Evolutionary conservation across 2,113 vertebrate genomes (phyloP), one percentile per base, ranked within the genome.

Genomic region (Chunga burmeisteri): DNA sequence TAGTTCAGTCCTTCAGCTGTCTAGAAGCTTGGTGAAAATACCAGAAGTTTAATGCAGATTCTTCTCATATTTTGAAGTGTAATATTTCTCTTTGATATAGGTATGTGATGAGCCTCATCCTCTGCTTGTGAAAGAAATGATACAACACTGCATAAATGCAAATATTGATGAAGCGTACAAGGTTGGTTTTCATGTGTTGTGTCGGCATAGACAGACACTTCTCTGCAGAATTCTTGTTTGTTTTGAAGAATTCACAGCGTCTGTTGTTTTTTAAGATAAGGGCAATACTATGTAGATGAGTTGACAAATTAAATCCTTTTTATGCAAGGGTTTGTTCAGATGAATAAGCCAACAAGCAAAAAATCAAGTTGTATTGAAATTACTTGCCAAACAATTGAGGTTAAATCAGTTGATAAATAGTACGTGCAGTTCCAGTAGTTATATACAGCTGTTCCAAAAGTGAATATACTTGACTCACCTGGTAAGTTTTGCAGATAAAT

Each of bases 51-150:
- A 52, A 56, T 9, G 7, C 23, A 36, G 59, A 67, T 9, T 40
- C 14, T 79, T 85, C 13, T 72, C 13, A 9, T 58, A 32, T 66
- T 63, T 56, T 75, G 8, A 78, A 61, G 17, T 67, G 9, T 50
- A 30, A 18, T 53, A 25, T 71, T 89, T 71, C 6, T 22, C 27
- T 83, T 72, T 38, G 47, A 50, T 34, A 25, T 56, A 99, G 99
- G 99, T 99, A 29, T 99, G 99, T 44, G 99, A 99, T 0, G 99
- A 99, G 96, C 99, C 99, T 9, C 99, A 99, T 92, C 99, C 99
- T 2, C 97, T 99, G 96, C 98, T 99, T 74, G 99, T 99, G 96
- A 99, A 99, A 94, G 98, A 98, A 98, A 99, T 99, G 99, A 97
- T 99, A 95, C 99, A 99, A 91, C 99, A 99, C 93, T 99, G 99